phyloP scores from a whole-genome alignment of 2,797 vertebrate genomes.

The Danionella dracula region DNA sequence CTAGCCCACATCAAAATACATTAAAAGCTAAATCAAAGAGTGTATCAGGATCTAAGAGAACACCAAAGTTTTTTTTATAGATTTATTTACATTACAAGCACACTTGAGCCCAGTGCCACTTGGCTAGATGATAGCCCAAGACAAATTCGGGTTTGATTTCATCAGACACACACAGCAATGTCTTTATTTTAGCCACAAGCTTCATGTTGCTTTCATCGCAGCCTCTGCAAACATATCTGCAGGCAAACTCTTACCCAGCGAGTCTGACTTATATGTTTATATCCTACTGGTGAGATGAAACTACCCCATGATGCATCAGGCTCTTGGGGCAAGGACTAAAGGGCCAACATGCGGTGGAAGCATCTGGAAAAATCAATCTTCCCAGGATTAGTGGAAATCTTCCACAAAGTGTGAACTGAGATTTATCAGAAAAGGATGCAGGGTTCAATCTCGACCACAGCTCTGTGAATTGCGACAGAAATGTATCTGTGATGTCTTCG shows the following conservation, averaged over 20 bases:
- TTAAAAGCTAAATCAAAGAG: not conserved
- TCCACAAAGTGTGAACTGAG: not conserved
- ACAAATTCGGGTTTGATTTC: not conserved
- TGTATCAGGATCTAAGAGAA: not conserved
- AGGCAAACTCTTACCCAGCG: constrained; percentile 2
- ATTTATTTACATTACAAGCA: constrained; percentile 4
- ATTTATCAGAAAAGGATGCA: constrained; percentile 25
- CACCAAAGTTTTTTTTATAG: not conserved
- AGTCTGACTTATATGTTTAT: constrained; percentile 22
- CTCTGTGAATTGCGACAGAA: constrained; percentile 2
- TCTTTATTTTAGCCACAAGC: not conserved
- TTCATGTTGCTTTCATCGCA: constrained; percentile 7
- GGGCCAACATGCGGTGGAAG: constrained; percentile 33
- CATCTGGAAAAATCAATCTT: constrained; percentile 49
- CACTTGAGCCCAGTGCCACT: not conserved
- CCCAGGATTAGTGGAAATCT: constrained; percentile 30
- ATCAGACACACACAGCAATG: not conserved
- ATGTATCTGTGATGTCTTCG: constrained; percentile 29
- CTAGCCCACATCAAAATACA: not conserved
- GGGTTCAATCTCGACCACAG: constrained; percentile 16
- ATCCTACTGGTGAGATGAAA: constrained; percentile 2
- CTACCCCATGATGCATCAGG: constrained; percentile 19
- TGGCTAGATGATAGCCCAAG: not conserved
- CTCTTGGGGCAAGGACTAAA: constrained; percentile 15
- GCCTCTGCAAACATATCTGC: constrained; percentile 6